Evolutionary conservation across 2,113 vertebrate genomes (phyloP), one percentile per base, ranked within the genome.

Genomic region (Falco punctatus): DNA sequence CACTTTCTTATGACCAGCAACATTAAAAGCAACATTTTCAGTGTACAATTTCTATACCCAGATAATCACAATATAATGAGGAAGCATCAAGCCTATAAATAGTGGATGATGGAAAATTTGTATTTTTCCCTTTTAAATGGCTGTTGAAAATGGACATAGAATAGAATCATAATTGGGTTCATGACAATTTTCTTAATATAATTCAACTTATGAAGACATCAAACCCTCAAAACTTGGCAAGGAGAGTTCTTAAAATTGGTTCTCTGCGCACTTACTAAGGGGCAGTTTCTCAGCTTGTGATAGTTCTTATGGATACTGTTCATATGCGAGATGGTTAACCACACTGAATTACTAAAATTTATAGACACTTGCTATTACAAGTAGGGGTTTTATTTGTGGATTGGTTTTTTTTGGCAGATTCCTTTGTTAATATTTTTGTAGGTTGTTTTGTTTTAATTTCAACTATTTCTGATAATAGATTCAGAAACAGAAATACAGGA

Each of bases 11-110:
- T 69, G 54, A 35, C 28, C 54, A 54, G 17, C 62, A 81, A 61
- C 75, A 74, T n/a, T 75, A 75, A 92, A 95, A 69, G 30, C 49
- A 89, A 33, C 23, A 26, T 85, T 95, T 92, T 87, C 40, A 62
- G 57, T 58, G 33, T 72, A 69, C 46, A 59, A 46, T 77, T 78
- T 90, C n/a, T 80, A 4, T 64, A 66, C 15, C 9, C 5, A 40
- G n/a, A 40, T 86, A 95, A 86, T 90, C n/a, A 62, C 38, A 92
- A 51, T 48, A 66, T 54, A 89, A 91, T 58, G 40, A 84, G 48
- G 57, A 89, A 81, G 40, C 49, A 73, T 77, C 27, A 82, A 81
- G 19, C 21, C 40, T 79, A 30, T 57, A 30, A 85, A 52, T 89
- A 94, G 24, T 13, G 15, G 6, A 14, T 2, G 2, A 65, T 67